A percentile compares a stretch with the other conserved stretches of the same genome.
These are phyloP conservation scores for Macropodus opercularis DNA, from an alignment of 2,797 vertebrate genomes.

Conservation along the genomic window DNA sequence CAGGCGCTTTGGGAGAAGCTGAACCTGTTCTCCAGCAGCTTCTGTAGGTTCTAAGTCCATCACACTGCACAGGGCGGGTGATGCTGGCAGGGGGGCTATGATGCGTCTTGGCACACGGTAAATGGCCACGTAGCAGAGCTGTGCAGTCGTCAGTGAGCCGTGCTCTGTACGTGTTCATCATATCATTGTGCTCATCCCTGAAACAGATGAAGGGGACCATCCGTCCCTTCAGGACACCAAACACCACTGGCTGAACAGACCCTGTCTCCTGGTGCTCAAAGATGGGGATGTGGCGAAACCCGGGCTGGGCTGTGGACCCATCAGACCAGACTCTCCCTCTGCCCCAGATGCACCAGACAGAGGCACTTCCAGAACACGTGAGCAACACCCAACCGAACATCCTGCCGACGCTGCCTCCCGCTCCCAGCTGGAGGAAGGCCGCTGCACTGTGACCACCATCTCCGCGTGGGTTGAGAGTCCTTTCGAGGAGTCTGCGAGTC, in stretches of 20 bases:
- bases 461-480: slow-evolving; percentile 77
- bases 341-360: slow-evolving; percentile 43
- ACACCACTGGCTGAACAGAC: slow-evolving; percentile 88
- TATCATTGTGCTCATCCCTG: slow-evolving; percentile 40
- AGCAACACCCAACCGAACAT: slow-evolving; percentile 51
- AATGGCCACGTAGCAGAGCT: slow-evolving; percentile 43
- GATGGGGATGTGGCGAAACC: slow-evolving; percentile 71
- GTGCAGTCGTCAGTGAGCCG: slow-evolving; percentile 24
- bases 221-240: slow-evolving; percentile 88
- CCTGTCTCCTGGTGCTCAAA: slow-evolving; percentile 79
- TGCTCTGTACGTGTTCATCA: slow-evolving; percentile 22
- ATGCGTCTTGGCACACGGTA: no score
- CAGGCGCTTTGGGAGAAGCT: no score
- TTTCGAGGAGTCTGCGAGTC: slow-evolving; percentile 66
- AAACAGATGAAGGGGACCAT: slow-evolving; percentile 90
- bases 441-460: slow-evolving; percentile 79
- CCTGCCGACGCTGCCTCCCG: slow-evolving; percentile 35
- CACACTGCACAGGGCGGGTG: no score
- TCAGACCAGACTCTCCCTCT: slow-evolving; percentile 55
- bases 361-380: slow-evolving; percentile 65
- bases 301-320: slow-evolving; percentile 56
- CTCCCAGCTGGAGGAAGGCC: slow-evolving; percentile 71
- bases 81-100: slow-evolving; percentile 18
- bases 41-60: no score
- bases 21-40: no score